Conservation (phyloP, 1,140 invertebrate genomes). For the Triops longicaudatus region DNA sequence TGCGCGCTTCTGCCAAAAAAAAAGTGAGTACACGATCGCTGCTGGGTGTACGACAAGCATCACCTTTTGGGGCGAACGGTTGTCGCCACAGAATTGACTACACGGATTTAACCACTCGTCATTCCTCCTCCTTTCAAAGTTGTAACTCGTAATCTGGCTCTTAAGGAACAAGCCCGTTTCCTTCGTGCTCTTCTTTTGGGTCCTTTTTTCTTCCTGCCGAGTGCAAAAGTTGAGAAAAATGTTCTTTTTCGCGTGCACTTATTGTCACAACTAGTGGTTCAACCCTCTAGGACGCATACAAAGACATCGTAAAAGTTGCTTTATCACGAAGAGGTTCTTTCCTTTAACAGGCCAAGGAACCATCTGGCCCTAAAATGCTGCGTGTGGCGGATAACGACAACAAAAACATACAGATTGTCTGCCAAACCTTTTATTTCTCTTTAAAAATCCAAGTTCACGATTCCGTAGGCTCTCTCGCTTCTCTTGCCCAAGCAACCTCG, state of each 20-base stretch:
- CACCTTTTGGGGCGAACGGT: too few species aligned
- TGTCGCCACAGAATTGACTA: too few species aligned
- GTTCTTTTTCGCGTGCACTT: neutral
- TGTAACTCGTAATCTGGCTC: too few species aligned
- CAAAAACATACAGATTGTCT: constrained; percentile 15
- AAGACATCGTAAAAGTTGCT: neutral
- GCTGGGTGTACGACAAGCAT: too few species aligned
- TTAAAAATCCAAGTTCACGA: neutral
- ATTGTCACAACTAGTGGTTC: constrained; percentile 10
- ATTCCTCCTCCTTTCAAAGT: too few species aligned
- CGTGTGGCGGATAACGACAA: constrained; percentile 14
- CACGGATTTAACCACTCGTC: too few species aligned
- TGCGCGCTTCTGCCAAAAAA: too few species aligned
- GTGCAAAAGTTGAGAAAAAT: neutral
- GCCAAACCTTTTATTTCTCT: neutral
- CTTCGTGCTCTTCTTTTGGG: too few species aligned
- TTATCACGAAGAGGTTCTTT: neutral
- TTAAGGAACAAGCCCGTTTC: too few species aligned
- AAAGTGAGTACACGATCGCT: too few species aligned
- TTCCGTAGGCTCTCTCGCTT: neutral
- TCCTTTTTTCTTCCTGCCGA: too few species aligned
- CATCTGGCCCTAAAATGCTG: neutral
- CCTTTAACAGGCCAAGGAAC: neutral
- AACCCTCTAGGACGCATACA: neutral
- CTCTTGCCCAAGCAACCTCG: too few species aligned